These are phyloP conservation scores for Psittacus erithacus DNA, from an alignment of 2,113 vertebrate genomes.

Conservation along the genomic window DNA sequence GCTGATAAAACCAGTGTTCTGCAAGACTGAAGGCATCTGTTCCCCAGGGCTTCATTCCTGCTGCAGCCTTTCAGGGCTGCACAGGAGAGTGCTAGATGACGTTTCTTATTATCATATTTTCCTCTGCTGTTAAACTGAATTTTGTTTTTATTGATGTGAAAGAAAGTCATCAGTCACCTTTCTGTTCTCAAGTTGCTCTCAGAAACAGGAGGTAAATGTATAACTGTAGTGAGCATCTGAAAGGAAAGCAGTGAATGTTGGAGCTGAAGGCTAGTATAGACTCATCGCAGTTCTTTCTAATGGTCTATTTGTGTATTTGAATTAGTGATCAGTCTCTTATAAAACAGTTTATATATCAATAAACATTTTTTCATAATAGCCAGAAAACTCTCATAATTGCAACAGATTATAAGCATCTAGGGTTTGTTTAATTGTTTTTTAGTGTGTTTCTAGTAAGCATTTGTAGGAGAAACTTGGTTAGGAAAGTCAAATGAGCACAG, in stretches of 20 bases:
- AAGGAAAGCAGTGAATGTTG: background rate
- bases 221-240: background rate
- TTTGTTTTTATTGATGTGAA: background rate
- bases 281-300: background rate
- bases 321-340: background rate
- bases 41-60: accelerated
- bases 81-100: background rate
- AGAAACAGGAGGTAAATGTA: background rate
- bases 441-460: background rate
- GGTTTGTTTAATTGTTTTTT: background rate
- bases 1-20: background rate
- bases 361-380: background rate
- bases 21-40: background rate
- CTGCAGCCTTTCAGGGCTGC: background rate
- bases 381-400: background rate
- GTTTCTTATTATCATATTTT: background rate
- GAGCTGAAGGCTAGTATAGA: background rate
- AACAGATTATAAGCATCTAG: background rate
- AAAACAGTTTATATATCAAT: background rate
- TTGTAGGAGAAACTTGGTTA: background rate
- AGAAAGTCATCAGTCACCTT: background rate
- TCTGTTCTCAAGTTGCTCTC: background rate
- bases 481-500: slow-evolving; percentile 6
- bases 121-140: background rate
- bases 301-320: background rate